These are phyloP conservation scores for Phengaris alcon DNA, from an alignment of 2,888 invertebrate genomes.

Conservation along the genomic window DNA sequence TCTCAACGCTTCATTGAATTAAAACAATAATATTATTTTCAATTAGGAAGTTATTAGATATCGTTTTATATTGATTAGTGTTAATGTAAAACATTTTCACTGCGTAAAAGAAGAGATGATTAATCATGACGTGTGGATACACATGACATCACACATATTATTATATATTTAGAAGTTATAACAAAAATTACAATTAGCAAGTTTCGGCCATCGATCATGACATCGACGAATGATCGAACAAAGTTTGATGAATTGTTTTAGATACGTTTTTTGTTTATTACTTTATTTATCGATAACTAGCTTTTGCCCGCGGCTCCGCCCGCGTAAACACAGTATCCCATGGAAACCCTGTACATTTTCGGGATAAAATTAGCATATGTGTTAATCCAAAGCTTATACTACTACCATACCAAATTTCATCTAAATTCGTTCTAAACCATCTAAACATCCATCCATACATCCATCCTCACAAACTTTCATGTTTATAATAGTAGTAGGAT, in stretches of 20 bases:
- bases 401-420: too few species aligned
- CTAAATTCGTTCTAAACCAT: too few species aligned
- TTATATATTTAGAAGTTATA: constrained; percentile 16
- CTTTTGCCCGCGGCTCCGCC: too few species aligned
- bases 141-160: not conserved
- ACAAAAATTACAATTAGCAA: constrained; percentile 29
- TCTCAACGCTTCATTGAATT: too few species aligned
- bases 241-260: constrained; percentile 26
- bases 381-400: too few species aligned
- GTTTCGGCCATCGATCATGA: constrained; percentile 25
- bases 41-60: not conserved
- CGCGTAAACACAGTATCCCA: too few species aligned
- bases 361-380: too few species aligned
- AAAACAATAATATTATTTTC: too few species aligned
- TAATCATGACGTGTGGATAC: not conserved
- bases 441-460: too few species aligned
- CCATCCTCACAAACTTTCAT: too few species aligned
- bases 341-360: too few species aligned
- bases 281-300: not conserved
- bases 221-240: constrained; percentile 16
- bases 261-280: constrained; percentile 15
- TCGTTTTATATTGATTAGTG: not conserved
- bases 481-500: too few species aligned
- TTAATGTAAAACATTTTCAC: not conserved
- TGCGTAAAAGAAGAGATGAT: constrained; percentile 1